Conservation (phyloP, 35 echinoderm and acorn worm species). For the Lytechinus pictus region DNA sequence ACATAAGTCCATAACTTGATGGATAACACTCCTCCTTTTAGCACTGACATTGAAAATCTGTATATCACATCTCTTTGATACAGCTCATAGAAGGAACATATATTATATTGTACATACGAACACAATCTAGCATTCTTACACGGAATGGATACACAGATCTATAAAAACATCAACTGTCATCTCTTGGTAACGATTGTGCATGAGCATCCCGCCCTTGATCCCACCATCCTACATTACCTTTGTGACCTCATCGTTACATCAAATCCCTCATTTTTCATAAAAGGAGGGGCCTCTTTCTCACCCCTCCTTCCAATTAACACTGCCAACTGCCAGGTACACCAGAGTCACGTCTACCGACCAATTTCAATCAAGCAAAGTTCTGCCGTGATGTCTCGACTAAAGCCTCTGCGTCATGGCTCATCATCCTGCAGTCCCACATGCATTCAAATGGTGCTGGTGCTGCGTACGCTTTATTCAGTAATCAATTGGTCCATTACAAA, state of each 20-base stretch:
- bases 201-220: not conserved
- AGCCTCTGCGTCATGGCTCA: not conserved
- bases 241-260: not conserved
- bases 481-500: not conserved
- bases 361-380: constrained; percentile 19
- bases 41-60: not conserved
- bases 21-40: not conserved
- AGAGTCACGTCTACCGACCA: not conserved
- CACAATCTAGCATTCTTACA: too few relatives aligned
- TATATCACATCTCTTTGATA: not conserved
- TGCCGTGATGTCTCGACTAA: not conserved
- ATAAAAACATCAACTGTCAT: not conserved
- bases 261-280: not conserved
- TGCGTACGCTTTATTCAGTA: constrained; percentile 1
- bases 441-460: not conserved
- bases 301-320: not conserved
- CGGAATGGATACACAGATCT: too few relatives aligned
- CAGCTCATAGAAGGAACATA: not conserved
- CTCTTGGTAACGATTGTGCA: not conserved
- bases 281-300: not conserved
- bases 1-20: not conserved
- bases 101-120: too few relatives aligned
- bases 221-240: not conserved
- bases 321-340: not conserved
- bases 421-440: not conserved